Conservation (phyloP, 2,797 vertebrate genomes). For the Morelia viridis region DNA sequence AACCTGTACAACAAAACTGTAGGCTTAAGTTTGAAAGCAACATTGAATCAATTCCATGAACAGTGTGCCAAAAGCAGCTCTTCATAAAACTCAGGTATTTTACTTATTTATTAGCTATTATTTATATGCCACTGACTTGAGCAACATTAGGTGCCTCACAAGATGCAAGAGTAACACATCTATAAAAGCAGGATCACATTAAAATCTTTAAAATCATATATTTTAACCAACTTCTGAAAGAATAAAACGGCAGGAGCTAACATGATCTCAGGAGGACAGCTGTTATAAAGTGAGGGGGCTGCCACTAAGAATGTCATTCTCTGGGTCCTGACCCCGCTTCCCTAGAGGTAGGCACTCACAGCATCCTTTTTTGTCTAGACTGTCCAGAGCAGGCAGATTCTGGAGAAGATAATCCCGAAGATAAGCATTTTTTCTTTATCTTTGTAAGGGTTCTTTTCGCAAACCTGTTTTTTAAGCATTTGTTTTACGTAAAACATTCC, state of each 20-base stretch:
- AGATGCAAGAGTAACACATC: background rate
- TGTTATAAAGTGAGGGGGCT: background rate
- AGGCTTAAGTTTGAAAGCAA: slow-evolving; percentile 16
- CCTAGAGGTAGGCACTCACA: background rate
- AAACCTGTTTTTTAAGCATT: slow-evolving; percentile 5
- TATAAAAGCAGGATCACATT: background rate
- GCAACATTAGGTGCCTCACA: background rate
- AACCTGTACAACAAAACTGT: background rate
- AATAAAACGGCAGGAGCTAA: background rate
- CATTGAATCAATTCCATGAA: slow-evolving; percentile 8
- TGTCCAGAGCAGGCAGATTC: background rate
- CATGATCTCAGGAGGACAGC: background rate
- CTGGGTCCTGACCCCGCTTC: background rate
- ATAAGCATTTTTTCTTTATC: background rate
- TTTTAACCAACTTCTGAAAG: background rate
- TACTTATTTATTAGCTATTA: background rate
- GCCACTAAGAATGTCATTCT: background rate
- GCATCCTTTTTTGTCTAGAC: background rate
- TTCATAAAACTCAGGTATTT: background rate
- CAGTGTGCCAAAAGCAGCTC: background rate
- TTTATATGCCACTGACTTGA: background rate
- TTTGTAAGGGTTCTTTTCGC: slow-evolving; percentile 6
- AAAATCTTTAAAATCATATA: background rate
- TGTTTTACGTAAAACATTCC: background rate
- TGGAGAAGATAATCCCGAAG: background rate